Evolutionary conservation across 2,797 vertebrate species (phyloP).

Genomic region (Pogonophryne albipinna): DNA sequence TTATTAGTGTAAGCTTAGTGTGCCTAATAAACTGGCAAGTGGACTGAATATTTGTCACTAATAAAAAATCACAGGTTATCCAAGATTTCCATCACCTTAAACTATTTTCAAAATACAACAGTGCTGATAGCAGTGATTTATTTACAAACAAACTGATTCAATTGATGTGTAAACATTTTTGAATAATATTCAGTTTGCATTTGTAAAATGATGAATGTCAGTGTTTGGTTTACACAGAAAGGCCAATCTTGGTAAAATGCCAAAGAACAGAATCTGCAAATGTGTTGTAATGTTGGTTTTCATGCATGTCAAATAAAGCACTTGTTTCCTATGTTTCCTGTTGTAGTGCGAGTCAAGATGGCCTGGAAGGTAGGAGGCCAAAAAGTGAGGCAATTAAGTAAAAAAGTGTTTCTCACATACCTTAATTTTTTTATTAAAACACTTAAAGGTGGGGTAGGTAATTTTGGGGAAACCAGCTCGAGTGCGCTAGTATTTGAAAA

Average conservation of each 20-base stretch:
- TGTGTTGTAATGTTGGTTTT: slow-evolving; percentile 5
- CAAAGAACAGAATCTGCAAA: slow-evolving; percentile 5
- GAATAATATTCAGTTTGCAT: neutral
- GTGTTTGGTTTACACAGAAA: neutral
- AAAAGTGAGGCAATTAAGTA: neutral
- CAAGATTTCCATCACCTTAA: neutral
- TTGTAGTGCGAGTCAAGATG: neutral
- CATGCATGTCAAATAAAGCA: slow-evolving; percentile 46
- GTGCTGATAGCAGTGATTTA: neutral
- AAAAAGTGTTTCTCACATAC: neutral
- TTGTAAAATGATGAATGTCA: neutral
- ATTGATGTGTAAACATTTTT: neutral
- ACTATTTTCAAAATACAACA: slow-evolving; percentile 2
- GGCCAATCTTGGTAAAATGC: neutral
- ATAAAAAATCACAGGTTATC: neutral
- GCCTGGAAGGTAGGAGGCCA: neutral
- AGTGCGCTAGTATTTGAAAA: too few relatives aligned
- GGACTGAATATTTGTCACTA: neutral
- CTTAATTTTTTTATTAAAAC: neutral
- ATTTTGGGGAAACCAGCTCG: too few relatives aligned
- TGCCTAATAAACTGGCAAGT: neutral
- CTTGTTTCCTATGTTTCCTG: slow-evolving; percentile 14
- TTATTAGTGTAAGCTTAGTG: neutral
- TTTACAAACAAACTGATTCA: neutral
- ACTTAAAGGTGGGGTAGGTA: neutral